These are phyloP conservation scores for Selenia dentaria DNA, from an alignment of 2,888 invertebrate genomes.

Conservation along the genomic window DNA sequence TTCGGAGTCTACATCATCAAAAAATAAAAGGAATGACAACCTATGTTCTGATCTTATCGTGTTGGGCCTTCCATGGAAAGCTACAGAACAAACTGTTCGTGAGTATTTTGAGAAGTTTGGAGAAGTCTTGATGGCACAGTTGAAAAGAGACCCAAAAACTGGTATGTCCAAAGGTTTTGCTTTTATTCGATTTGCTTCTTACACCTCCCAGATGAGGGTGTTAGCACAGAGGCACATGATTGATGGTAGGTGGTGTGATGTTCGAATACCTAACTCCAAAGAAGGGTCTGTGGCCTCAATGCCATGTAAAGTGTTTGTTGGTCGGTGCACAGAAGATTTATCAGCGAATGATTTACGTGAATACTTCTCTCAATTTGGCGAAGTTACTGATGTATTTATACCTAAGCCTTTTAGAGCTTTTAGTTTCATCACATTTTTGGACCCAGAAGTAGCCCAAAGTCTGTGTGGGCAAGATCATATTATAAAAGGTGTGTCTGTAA, in stretches of 20 bases:
- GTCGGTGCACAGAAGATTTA: slow-evolving; percentile 93
- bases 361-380: slow-evolving; percentile 92
- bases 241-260: slow-evolving; percentile 99
- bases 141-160: slow-evolving; percentile 95
- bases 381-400: slow-evolving; percentile 94
- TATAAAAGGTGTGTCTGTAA: slow-evolving; percentile 94
- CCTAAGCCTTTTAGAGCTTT: slow-evolving; percentile 93
- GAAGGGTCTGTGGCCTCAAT: slow-evolving; percentile 89
- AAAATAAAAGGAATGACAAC: slow-evolving; percentile 97
- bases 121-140: slow-evolving; percentile 98
- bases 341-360: slow-evolving; percentile 91
- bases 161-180: slow-evolving; percentile 99
- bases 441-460: slow-evolving; percentile 91
- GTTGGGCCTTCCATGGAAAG: slow-evolving; percentile 99
- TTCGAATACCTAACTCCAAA: slow-evolving; percentile 98
- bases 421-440: slow-evolving; percentile 94
- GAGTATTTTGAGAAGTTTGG: slow-evolving; percentile 99
- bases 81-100: slow-evolving; percentile 96
- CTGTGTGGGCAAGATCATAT: slow-evolving; percentile 94
- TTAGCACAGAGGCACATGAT: slow-evolving; percentile 98
- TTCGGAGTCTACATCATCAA: slow-evolving; percentile 92
- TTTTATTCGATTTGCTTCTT: slow-evolving; percentile 97
- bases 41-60: slow-evolving; percentile 99
- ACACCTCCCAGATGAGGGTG: slow-evolving; percentile 97
- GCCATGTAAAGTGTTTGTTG: slow-evolving; percentile 94